Conservation (phyloP, 2,113 vertebrate species). For the Tonatia bakeri region DNA sequence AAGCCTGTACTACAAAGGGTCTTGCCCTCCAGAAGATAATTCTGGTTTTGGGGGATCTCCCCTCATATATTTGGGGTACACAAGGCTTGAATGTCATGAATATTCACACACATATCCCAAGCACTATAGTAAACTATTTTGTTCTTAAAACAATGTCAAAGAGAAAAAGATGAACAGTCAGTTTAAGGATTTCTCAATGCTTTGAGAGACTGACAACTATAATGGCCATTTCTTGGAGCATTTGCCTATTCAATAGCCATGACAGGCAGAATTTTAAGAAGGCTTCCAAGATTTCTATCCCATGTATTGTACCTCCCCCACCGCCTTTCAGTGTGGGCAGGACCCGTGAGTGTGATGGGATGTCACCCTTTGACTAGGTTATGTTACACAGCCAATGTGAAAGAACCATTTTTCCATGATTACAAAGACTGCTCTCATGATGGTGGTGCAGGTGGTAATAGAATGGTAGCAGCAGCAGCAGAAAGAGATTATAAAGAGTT, state of each 20-base stretch:
- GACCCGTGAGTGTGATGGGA: neutral
- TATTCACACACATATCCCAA: neutral
- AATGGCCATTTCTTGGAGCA: neutral
- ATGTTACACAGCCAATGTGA: neutral
- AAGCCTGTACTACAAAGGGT: too few species aligned
- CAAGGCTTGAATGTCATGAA: neutral
- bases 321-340: neutral
- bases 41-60: too few species aligned
- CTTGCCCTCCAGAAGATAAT: too few species aligned
- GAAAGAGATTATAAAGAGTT: neutral
- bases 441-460: neutral
- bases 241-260: neutral
- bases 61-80: neutral
- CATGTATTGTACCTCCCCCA: neutral
- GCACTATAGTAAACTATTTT: neutral
- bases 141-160: neutral
- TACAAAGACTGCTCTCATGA: neutral
- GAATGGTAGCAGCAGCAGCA: neutral
- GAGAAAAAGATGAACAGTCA: neutral
- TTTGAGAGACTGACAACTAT: neutral
- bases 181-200: conserved; percentile 12
- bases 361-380: neutral
- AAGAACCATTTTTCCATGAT: neutral
- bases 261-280: neutral
- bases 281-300: neutral